Evolutionary conservation across 2,113 vertebrate genomes (phyloP), one percentile per base, ranked within the genome.

Genomic region (Bufo bufo): DNA sequence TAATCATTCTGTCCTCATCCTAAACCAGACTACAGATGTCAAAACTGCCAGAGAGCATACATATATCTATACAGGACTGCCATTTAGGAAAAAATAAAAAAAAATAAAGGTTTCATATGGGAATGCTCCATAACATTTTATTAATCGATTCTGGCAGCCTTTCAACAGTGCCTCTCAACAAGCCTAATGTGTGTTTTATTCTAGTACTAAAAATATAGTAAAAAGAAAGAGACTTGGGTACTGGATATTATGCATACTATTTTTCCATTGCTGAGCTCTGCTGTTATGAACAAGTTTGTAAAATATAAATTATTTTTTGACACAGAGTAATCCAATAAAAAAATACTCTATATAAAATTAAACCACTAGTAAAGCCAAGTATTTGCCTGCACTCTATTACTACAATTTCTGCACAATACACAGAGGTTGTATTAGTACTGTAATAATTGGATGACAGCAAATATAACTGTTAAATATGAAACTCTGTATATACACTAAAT

Each of bases 21-120:
- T 75, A 75, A 19, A 47, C 84, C 71, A 85, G 84, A 85, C 84
- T 85, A 75, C 69, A 85, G 71, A 85, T 85, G 84, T 85, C 84
- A 75, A 75, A 85, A 85, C 84, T 85, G 84, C 84, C 84, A 85
- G 56, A 75, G 23, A 72, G 69, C 84, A 85, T 85, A 75, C 52
- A 85, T 61, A 84, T 50, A 56, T 71, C 63, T 84, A 72, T 69
- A 75, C 84, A 59, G 71, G 45, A 47, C 47, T 85, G 84, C 71
- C 54, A 59, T 85, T 85, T 59, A 58, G 54, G 13, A 85, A 85
- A 85, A 59, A 52, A 19, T n/a, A n/a, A 33, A 1, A 33, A 33
- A 33, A 33, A 33, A 33, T 33, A 61, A 75, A 75, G 33, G 84
- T 17, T 61, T 85, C 84, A 45, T 85, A 75, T 56, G 84, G 71